Percentiles rank a stretch among this genome's conserved stretches.
These are phyloP conservation scores for Magallana ariakensis DNA, from an alignment of 1,140 invertebrate genomes.

Conservation along the genomic window DNA sequence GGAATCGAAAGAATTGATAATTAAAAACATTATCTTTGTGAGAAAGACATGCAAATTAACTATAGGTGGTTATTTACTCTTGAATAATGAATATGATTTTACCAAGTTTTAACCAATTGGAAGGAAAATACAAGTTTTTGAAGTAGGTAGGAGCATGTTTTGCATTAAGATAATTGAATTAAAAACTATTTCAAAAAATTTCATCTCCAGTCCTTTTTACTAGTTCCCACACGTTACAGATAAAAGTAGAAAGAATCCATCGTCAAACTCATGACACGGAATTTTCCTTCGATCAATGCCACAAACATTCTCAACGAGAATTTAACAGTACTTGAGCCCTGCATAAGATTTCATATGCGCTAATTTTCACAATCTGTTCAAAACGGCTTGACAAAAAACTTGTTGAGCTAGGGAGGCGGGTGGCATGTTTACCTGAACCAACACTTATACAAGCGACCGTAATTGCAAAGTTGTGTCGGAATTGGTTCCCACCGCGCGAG, in stretches of 20 bases:
- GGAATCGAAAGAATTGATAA: no score
- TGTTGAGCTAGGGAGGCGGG: constrained; percentile 3
- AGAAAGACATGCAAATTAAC: no score
- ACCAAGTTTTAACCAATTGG: no score
- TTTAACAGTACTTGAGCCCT: constrained; percentile 29
- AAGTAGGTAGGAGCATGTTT: no score
- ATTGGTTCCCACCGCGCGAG: constrained; percentile 20
- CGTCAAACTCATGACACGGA: background rate
- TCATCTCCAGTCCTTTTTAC: no score
- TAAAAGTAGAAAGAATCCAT: background rate
- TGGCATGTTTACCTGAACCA: constrained; percentile 22
- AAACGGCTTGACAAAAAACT: constrained; percentile 24
- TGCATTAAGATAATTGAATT: no score
- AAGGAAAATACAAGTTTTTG: no score
- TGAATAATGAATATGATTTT: no score
- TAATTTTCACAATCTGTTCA: constrained; percentile 32
- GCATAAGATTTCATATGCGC: constrained; percentile 13
- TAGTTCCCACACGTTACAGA: no score
- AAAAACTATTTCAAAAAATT: no score
- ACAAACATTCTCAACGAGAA: constrained; percentile 23
- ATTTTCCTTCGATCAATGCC: background rate
- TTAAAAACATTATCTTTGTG: no score
- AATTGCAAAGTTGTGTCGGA: constrained; percentile 42
- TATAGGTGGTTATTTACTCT: no score
- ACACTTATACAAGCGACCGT: background rate